Evolutionary conservation across 2,888 invertebrate genomes (phyloP).

Genomic region (Melanargia galathea): DNA sequence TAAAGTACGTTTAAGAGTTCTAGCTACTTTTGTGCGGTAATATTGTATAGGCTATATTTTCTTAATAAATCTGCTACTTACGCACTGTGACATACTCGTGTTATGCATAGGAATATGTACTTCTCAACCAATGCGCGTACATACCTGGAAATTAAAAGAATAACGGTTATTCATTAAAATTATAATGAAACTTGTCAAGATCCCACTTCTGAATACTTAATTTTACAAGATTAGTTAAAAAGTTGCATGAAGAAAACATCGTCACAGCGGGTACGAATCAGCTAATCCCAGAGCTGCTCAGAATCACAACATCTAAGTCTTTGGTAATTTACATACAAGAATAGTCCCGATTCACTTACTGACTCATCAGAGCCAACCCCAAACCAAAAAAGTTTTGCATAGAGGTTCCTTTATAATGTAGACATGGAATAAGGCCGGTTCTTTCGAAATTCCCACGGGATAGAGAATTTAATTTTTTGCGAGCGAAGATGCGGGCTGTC

Average conservation of each 20-base stretch:
- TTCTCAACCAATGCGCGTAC: slow-evolving; percentile 68
- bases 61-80: slow-evolving; percentile 70
- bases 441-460: no score
- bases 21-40: slow-evolving; percentile 27
- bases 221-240: not conserved
- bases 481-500: no score
- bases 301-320: not conserved
- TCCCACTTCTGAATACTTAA: not conserved
- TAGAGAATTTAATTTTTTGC: no score
- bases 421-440: no score
- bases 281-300: not conserved
- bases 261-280: not conserved
- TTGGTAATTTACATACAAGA: not conserved
- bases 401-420: no score
- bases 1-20: slow-evolving; percentile 38
- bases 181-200: no score
- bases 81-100: slow-evolving; percentile 53
- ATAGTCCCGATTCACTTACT: not conserved
- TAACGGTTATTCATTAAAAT: not conserved
- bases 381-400: no score
- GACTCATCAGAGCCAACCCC: no score
- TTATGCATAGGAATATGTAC: slow-evolving; percentile 59
- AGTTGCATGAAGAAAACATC: not conserved
- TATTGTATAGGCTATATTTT: slow-evolving; percentile 41
- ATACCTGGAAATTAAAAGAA: slow-evolving; percentile 64